Evolutionary conservation across 2,888 invertebrate genomes (phyloP), one percentile per base, ranked within the genome.

Genomic region (Patella depressa): DNA sequence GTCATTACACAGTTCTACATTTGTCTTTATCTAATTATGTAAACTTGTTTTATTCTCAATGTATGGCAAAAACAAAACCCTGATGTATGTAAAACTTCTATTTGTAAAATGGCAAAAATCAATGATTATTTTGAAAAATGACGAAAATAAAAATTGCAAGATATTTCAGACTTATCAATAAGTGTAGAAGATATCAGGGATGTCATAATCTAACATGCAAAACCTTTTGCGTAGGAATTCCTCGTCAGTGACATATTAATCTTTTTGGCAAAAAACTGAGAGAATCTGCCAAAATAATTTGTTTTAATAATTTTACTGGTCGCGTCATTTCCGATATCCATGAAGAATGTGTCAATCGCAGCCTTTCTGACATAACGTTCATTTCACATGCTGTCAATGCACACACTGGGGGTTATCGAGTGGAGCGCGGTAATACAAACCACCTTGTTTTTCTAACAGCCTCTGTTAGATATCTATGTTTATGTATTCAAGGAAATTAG

Each of bases 301-400:
- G 65, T 65, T 65, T 65, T 24, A 24, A 19, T 65, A 24, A 24
- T 65, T 65, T 65, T 65, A 19, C 19, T 15, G 19, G 24, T 65
- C 19, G 24, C 24, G 65, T 65, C 65, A 65, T 65, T 24, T 65
- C 65, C 65, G 45, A 45, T 65, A 24, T 65, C 24, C 19, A 65
- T 65, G 65, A 15, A 19, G 65, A 65, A 65, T 65, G 65, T 65
- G 65, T 65, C 65, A 65, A 65, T 65, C 24, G 65, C 65, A 65
- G 19, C 4, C 12, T 24, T 19, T 24, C 24, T 65, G 19, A n/a
- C 19, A 65, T 24, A 65, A 65, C 65, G 45, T 45, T 45, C 45
- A 45, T 45, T 45, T 45, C 45, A 45, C 45, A 65, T 24, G 24
- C 65, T 65, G 65, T 65, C 65, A 65, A 24, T 65, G 24, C 19